These are phyloP conservation scores for Smittia aterrima DNA, from an alignment of 2,888 invertebrate genomes.

Conservation along the genomic window DNA sequence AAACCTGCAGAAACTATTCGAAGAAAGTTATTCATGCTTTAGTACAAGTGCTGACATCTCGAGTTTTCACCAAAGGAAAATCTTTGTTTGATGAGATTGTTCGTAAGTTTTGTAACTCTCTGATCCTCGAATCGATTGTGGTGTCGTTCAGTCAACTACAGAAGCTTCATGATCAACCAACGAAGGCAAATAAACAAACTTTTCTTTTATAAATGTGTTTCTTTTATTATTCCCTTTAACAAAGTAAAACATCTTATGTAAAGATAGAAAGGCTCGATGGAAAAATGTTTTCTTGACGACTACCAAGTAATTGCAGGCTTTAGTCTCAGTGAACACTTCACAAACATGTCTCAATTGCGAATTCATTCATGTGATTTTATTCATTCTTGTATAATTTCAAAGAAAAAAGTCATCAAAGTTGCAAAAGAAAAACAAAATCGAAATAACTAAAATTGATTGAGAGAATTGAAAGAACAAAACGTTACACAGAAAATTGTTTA, in stretches of 20 bases:
- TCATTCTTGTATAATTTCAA: conserved; percentile 5
- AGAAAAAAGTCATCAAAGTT: conserved; percentile 16
- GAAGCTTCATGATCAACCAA: no score
- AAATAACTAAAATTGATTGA: not conserved
- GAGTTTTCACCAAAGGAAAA: no score
- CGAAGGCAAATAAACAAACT: no score
- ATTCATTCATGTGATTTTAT: not conserved
- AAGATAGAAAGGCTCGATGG: not conserved
- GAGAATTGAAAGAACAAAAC: conserved; percentile 23
- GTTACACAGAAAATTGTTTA: not conserved
- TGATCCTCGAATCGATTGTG: no score
- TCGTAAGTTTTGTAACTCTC: no score
- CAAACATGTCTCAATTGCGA: not conserved
- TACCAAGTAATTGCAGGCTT: not conserved
- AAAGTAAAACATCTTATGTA: not conserved
- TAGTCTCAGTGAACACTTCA: not conserved
- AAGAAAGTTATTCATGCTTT: not conserved
- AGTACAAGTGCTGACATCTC: not conserved
- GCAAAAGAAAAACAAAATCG: conserved; percentile 28
- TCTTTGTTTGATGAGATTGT: no score
- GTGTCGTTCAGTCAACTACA: no score
- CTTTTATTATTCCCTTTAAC: not conserved
- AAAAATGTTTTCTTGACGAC: not conserved
- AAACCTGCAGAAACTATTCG: not conserved
- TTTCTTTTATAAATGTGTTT: not conserved